Evolutionary conservation across 2,113 vertebrate species (phyloP).

Genomic region (Macquaria australasica): DNA sequence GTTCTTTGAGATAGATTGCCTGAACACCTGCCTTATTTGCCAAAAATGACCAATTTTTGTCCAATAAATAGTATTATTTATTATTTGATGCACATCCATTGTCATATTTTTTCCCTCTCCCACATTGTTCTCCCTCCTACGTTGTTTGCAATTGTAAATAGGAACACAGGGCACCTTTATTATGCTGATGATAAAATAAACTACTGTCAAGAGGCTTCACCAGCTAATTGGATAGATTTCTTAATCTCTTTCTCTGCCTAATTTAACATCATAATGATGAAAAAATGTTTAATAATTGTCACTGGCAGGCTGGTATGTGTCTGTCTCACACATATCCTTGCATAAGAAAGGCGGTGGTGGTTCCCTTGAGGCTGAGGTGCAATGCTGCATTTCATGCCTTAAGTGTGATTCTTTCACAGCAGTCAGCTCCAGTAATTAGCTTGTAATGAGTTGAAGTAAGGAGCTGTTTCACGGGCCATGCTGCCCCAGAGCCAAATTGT

Average conservation of each 20-base stretch:
- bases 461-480: constrained; percentile 42
- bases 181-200: constrained; percentile 45
- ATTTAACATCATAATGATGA: constrained; percentile 67
- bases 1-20: constrained; percentile 4
- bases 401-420: constrained; percentile 57
- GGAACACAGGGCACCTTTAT: constrained; percentile 22
- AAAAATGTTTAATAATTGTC: constrained; percentile 52
- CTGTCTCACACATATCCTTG: constrained; percentile 32
- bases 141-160: constrained; percentile 29
- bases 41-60: constrained; percentile 4
- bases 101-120: neutral
- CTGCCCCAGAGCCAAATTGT: constrained; percentile 38
- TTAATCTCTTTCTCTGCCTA: constrained; percentile 57
- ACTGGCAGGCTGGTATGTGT: constrained; percentile 49
- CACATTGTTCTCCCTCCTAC: neutral
- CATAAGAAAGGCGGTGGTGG: constrained; percentile 41
- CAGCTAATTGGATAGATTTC: constrained; percentile 62
- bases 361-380: constrained; percentile 55
- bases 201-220: constrained; percentile 53
- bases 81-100: constrained; percentile 6
- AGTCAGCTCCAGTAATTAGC: constrained; percentile 66
- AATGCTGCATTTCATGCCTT: constrained; percentile 64
- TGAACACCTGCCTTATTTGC: constrained; percentile 12
- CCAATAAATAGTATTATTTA: neutral
- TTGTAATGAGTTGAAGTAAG: constrained; percentile 60